These are phyloP conservation scores for Hypotaenidia okinawae DNA, from an alignment of 2,797 vertebrate genomes.

Conservation along the genomic window DNA sequence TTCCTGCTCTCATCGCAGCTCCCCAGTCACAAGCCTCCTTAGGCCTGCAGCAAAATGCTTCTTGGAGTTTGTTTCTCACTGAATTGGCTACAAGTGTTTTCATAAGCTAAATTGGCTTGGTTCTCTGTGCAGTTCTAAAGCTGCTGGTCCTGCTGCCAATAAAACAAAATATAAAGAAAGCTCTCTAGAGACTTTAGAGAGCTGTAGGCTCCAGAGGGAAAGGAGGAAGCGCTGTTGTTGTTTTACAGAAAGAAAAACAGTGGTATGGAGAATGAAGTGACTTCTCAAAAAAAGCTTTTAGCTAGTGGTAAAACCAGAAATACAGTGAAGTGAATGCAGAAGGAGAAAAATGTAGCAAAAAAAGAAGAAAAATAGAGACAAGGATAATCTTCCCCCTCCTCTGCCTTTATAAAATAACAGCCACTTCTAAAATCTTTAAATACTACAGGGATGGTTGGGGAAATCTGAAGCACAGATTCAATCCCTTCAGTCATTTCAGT, in stretches of 20 bases:
- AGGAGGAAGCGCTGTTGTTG: not conserved
- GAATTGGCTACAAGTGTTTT: not conserved
- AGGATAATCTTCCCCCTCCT: not conserved
- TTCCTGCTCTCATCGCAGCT: not conserved
- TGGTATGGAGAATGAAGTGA: not conserved
- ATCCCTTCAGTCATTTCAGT: not conserved
- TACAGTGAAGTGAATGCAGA: not conserved
- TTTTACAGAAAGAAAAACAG: not conserved
- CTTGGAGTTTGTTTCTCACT: not conserved
- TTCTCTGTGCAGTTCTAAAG: not conserved
- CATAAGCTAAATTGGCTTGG: constrained; percentile 5
- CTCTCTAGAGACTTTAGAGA: not conserved
- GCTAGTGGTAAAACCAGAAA: not conserved
- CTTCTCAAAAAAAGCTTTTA: not conserved
- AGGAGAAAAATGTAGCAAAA: not conserved
- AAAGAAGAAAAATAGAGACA: not conserved
- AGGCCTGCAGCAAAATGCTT: constrained; percentile 12
- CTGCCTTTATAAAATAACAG: not conserved
- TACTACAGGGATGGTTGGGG: not conserved
- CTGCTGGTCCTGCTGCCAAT: not conserved
- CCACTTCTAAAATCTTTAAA: not conserved
- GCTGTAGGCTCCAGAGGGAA: not conserved
- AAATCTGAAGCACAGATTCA: not conserved
- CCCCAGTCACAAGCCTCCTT: not conserved
- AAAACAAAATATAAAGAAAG: constrained; percentile 20